Percentiles rank a stretch among this genome's conserved stretches.
Conservation (phyloP, 2,113 vertebrate genomes). For the Psilopsiagon aymara region DNA sequence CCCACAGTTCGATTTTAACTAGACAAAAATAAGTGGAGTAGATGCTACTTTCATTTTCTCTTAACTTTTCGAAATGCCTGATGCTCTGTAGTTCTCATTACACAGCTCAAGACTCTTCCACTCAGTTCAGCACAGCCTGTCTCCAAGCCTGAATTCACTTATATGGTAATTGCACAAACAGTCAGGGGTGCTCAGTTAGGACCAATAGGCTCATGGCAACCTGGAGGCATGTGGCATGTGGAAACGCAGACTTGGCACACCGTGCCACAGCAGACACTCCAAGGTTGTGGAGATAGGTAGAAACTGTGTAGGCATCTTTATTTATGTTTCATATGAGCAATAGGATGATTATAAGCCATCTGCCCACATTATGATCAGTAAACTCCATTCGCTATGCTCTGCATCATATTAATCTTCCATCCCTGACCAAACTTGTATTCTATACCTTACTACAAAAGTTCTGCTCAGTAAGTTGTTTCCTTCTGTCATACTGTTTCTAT, state of each 20-base stretch:
- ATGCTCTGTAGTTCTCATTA: background rate
- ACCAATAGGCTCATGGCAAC: accelerated
- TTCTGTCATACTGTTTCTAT: background rate
- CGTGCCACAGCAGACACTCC: background rate
- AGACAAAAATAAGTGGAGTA: background rate
- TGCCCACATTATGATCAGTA: background rate
- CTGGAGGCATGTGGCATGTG: background rate
- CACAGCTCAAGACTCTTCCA: background rate
- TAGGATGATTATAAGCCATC: background rate
- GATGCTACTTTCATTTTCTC: background rate
- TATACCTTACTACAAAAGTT: background rate
- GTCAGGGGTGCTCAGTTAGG: background rate
- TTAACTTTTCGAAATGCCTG: background rate
- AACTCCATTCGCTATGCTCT: background rate
- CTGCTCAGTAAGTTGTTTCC: background rate
- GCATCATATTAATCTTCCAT: background rate
- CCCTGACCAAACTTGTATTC: background rate
- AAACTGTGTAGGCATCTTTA: background rate
- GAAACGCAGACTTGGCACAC: background rate
- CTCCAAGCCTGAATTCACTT: background rate
- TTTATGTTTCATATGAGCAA: background rate
- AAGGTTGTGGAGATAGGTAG: background rate
- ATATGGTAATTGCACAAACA: background rate
- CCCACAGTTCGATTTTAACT: background rate
- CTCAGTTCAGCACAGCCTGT: background rate